Conservation (phyloP, 2,797 vertebrate species). For the Amphiprion clarkii region DNA sequence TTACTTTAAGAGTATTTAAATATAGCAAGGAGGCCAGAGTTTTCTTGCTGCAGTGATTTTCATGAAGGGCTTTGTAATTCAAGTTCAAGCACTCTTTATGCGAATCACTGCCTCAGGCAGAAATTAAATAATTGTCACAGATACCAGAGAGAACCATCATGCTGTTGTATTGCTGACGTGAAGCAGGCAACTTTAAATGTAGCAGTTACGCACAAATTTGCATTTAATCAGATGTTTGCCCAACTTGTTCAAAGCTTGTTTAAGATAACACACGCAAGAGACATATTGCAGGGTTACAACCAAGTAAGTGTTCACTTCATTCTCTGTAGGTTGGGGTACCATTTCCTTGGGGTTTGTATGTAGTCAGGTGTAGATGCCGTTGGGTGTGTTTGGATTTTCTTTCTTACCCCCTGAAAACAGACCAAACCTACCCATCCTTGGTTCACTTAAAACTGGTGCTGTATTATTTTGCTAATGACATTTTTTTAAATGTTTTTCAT, state of each 20-base stretch:
- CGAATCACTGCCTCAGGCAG: constrained; percentile 11
- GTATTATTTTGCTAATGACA: too few species aligned
- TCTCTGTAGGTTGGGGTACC: too few species aligned
- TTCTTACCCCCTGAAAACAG: not conserved
- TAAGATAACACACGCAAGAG: constrained; percentile 4
- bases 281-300: not conserved
- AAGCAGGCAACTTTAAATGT: constrained; percentile 26
- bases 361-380: too few species aligned
- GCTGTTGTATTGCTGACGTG: constrained; percentile 20
- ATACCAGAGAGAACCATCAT: constrained; percentile 29
- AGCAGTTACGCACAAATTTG: not conserved
- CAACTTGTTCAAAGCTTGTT: constrained; percentile 16
- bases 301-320: not conserved
- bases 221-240: constrained; percentile 37
- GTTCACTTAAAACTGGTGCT: too few species aligned
- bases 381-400: not conserved
- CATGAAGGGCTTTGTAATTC: constrained; percentile 26
- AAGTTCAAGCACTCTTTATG: constrained; percentile 14
- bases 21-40: constrained; percentile 19
- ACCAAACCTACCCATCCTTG: not conserved
- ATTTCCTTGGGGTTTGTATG: too few species aligned
- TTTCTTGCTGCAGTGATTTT: constrained; percentile 27
- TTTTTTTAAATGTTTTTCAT: not conserved
- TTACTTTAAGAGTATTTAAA: constrained; percentile 19
- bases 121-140: constrained; percentile 41